Percentiles rank a stretch among this genome's conserved stretches.
These are phyloP conservation scores for Ceramica pisi DNA, from an alignment of 2,888 invertebrate species.

Conservation along the genomic window DNA sequence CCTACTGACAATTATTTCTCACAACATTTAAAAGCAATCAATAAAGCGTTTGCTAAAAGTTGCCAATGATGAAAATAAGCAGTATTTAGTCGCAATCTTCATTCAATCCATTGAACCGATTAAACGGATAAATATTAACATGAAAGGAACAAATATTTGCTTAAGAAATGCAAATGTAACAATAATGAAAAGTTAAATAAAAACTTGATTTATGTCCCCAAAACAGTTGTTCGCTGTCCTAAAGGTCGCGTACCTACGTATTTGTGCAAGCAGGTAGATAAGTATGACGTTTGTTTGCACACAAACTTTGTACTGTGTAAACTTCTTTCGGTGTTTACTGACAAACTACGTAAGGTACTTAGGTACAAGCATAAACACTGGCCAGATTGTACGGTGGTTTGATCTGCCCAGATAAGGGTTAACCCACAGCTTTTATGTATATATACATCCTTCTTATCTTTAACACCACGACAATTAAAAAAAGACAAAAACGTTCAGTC, in stretches of 20 bases:
- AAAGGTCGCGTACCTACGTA: constrained; percentile 20
- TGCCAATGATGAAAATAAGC: neutral
- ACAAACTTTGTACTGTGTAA: constrained; percentile 35
- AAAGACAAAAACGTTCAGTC: neutral
- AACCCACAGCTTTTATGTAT: neutral
- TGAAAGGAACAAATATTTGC: constrained; percentile 14
- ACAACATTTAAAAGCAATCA: neutral
- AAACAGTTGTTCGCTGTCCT: constrained; percentile 10
- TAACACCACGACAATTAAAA: neutral
- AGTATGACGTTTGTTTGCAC: constrained; percentile 34
- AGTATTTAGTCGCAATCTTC: neutral
- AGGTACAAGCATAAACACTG: constrained; percentile 12
- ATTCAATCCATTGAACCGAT: neutral
- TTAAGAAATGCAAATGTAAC: neutral
- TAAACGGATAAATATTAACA: neutral
- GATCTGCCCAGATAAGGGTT: constrained; percentile 1
- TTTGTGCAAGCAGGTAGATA: constrained; percentile 49
- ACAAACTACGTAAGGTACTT: neutral
- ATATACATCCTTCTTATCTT: neutral
- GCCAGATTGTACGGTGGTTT: constrained; percentile 15
- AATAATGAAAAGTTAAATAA: constrained; percentile 12
- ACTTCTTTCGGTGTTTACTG: constrained; percentile 34
- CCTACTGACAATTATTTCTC: neutral
- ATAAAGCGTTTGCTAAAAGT: neutral
- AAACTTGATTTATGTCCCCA: constrained; percentile 21